A percentile compares a stretch with the other conserved stretches of the same genome.
Evolutionary conservation across 2,113 vertebrate species (phyloP).

Genomic region (Reinhardtius hippoglossoides): DNA sequence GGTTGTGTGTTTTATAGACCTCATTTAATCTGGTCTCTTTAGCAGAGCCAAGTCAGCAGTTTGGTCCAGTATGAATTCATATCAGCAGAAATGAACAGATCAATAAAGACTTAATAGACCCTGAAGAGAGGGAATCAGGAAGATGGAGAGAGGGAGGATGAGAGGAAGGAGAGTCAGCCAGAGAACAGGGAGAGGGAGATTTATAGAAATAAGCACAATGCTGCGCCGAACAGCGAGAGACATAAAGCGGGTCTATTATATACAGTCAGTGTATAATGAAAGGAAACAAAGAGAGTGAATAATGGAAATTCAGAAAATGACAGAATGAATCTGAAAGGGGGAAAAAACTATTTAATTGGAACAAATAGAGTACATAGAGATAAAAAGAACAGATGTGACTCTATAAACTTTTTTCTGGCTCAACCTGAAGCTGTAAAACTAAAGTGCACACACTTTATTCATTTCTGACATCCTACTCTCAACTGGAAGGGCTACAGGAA

Average conservation of each 20-base stretch:
- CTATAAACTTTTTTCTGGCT: neutral
- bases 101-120: slow-evolving; percentile 86
- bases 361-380: neutral
- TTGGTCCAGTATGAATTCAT: slow-evolving; percentile 83
- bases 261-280: slow-evolving; percentile 7
- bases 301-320: neutral
- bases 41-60: slow-evolving; percentile 82
- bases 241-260: slow-evolving; percentile 18
- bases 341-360: neutral
- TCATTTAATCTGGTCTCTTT: slow-evolving; percentile 82
- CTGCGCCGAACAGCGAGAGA: slow-evolving; percentile 18
- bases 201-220: slow-evolving; percentile 35
- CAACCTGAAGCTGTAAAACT: neutral
- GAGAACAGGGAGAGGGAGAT: slow-evolving; percentile 40
- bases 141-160: slow-evolving; percentile 57
- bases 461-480: neutral
- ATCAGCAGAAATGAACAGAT: slow-evolving; percentile 85
- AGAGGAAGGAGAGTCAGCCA: slow-evolving; percentile 44
- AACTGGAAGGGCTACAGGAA: neutral
- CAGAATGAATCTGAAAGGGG: neutral
- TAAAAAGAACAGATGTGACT: neutral
- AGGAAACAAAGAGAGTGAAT: neutral
- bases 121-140: slow-evolving; percentile 74
- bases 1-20: slow-evolving; percentile 76
- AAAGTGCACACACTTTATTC: neutral